Conservation (phyloP, 2,888 invertebrate species). For the Alsophila aescularia region DNA sequence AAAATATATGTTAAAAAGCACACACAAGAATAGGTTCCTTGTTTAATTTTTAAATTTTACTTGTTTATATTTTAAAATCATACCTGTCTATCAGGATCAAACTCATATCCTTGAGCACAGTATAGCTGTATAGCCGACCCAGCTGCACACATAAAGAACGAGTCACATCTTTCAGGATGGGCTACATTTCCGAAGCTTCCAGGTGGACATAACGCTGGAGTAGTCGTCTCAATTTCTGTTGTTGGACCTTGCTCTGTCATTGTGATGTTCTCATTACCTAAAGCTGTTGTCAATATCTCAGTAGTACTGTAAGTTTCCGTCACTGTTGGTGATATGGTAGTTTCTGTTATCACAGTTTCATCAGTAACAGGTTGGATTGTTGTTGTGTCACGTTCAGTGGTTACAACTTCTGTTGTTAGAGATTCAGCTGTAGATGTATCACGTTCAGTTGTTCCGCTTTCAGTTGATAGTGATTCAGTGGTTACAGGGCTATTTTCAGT, state of each 20-base stretch:
- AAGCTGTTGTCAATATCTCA: not conserved
- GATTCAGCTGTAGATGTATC: no score
- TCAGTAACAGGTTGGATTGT: no score
- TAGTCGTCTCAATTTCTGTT: constrained; percentile 9
- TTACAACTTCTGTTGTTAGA: not conserved
- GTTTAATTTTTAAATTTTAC: no score
- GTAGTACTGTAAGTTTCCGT: not conserved
- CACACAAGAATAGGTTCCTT: no score
- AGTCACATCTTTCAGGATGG: constrained; percentile 39
- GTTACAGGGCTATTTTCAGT: no score
- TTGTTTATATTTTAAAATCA: not conserved
- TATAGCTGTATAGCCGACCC: constrained; percentile 31
- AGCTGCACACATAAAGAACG: constrained; percentile 40
- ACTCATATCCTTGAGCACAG: constrained; percentile 24
- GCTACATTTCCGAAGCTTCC: constrained; percentile 40
- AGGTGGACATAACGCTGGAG: constrained; percentile 19
- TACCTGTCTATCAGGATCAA: constrained; percentile 5
- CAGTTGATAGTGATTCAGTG: no score
- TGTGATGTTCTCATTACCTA: not conserved
- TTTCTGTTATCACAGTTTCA: not conserved
- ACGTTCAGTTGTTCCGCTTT: no score
- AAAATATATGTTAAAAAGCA: no score
- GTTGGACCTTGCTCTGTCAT: not conserved
- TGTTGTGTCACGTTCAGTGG: not conserved
- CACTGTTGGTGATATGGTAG: not conserved